Evolutionary conservation across 2,113 vertebrate species (phyloP), one percentile per base, ranked within the genome.

Genomic region (Spheniscus mendiculus): DNA sequence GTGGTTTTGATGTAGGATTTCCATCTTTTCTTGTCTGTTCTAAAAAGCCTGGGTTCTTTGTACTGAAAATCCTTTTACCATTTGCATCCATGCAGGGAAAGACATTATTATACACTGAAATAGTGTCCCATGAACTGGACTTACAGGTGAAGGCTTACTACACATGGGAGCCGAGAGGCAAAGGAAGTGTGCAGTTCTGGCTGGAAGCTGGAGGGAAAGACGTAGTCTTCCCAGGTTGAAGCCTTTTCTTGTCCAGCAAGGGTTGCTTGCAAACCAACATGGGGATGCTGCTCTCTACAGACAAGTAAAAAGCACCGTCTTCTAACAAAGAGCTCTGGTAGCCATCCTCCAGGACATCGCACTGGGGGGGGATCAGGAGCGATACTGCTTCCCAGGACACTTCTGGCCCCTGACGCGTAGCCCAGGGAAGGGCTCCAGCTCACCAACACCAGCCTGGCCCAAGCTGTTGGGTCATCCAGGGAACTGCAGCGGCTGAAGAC

Each of bases 11-110:
- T 74, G 91, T 86, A 79, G 83, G 74, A 71, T 95, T 97, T 96
- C 83, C 94, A 96, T 97, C 92, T 97, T 95, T 92, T 69, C 92
- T 67, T 93, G 93, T 95, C 93, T 89, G 61, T 27, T 92, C 83
- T 90, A 76, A 95, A 97, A 88, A 81, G 90, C 85, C 49, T 63
- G 47, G 6, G 40, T 30, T 36, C 93, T 95, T 95, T 93, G 94
- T 86, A 44, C 72, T n/a, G 69, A 80, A 87, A 93, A 95, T 82
- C 86, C 96, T 95, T 93, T 82, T 36, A 61, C 63, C 73, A 44
- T 94, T 92, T 95, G 80, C 95, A 95, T 93, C 79, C 34, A 6
- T 67, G 56, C 56, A 21, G 44, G 84, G 55, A 83, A 73, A 90
- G 52, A 59, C 26, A 3, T 90, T 36, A 59, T 71, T 81, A 63